Evolutionary conservation across 2,113 vertebrate species (phyloP), one percentile per base, ranked within the genome.

Genomic region (Thryonomys swinderianus): DNA sequence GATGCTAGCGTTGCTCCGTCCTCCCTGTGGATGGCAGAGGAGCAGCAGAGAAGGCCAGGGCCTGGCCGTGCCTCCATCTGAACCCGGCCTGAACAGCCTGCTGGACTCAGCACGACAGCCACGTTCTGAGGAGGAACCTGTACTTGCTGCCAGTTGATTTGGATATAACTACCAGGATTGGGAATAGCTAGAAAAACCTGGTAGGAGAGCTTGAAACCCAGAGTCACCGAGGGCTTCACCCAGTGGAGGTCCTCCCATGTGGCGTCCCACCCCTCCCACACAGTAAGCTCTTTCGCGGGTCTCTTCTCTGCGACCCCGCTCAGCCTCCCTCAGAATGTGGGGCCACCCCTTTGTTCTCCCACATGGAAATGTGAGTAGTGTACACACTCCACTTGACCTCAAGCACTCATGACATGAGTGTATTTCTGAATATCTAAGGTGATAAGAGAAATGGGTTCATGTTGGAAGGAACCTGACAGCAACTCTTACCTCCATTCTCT

Each of bases 351-450:
- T 81, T 57, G 55, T 67, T 48, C 85, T 61, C 48, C 21, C 59
- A 32, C 23, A 21, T 7, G 34, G 17, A 64, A 37, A 78, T 61
- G 21, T 5, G 12, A 16, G 11, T 79, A 55, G 32, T 40, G 27
- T 76, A 37, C 18, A 16, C n/a, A 21, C 20, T 67, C 62, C 34
- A 74, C 23, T 66, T 80, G 80, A 64, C 55, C 25, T 37, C 32
- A n/a, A 32, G 32, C 17, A 48, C 37, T 79, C 85, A n/a, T 21
- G 7, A 71, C 71, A 59, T 76, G 32, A 21, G 32, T 67, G n/a
- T 74, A 62, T 67, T 96, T 67, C 62, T 81, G 73, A 74, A 93
- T 90, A 82, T 53, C 16, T n/a, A 82, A n/a, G 20, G n/a, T 8
- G 71, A 3, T 42, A 25, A 20, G n/a, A 51, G 48, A 93, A 66